A percentile compares a stretch with the other conserved stretches of the same genome.
Conservation (phyloP, 2,113 vertebrate genomes). For the Rhinogobius similis region DNA sequence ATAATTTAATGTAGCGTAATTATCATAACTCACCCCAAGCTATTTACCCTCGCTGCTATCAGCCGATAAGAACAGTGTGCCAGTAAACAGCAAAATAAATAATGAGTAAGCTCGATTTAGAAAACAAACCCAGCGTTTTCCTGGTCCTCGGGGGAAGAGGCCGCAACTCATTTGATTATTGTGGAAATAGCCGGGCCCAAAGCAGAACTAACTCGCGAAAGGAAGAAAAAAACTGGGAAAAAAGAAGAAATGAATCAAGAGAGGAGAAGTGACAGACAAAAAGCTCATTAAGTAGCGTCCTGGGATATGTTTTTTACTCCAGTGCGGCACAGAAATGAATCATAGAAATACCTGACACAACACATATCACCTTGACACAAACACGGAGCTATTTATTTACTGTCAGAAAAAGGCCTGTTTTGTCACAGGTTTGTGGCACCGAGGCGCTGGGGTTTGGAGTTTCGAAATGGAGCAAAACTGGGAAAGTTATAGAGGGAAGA, state of each 20-base stretch:
- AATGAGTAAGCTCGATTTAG: slow-evolving; percentile 46
- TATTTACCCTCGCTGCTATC: slow-evolving; percentile 30
- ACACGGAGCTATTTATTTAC: slow-evolving; percentile 60
- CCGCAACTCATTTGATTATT: slow-evolving; percentile 41
- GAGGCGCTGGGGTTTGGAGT: slow-evolving; percentile 4
- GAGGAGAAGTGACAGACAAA: slow-evolving; percentile 45
- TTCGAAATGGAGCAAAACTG: neutral
- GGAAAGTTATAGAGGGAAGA: neutral
- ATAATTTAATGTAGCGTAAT: slow-evolving; percentile 13
- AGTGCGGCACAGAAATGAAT: slow-evolving; percentile 9
- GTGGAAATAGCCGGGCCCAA: slow-evolving; percentile 22
- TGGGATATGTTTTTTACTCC: slow-evolving; percentile 23
- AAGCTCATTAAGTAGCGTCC: slow-evolving; percentile 46
- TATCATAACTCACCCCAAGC: slow-evolving; percentile 28
- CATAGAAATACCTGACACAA: slow-evolving; percentile 31
- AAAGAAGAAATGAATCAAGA: slow-evolving; percentile 21
- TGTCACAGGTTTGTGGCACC: slow-evolving; percentile 4
- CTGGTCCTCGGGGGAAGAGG: slow-evolving; percentile 37
- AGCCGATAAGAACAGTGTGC: slow-evolving; percentile 22
- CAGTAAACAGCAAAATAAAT: slow-evolving; percentile 52
- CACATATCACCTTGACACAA: slow-evolving; percentile 41
- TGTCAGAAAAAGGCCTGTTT: slow-evolving; percentile 35
- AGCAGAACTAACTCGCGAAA: slow-evolving; percentile 36
- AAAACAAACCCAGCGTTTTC: slow-evolving; percentile 46
- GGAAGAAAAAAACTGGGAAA: slow-evolving; percentile 5